Conservation (phyloP, 2,113 vertebrate genomes). For the Spea multiplicata region DNA sequence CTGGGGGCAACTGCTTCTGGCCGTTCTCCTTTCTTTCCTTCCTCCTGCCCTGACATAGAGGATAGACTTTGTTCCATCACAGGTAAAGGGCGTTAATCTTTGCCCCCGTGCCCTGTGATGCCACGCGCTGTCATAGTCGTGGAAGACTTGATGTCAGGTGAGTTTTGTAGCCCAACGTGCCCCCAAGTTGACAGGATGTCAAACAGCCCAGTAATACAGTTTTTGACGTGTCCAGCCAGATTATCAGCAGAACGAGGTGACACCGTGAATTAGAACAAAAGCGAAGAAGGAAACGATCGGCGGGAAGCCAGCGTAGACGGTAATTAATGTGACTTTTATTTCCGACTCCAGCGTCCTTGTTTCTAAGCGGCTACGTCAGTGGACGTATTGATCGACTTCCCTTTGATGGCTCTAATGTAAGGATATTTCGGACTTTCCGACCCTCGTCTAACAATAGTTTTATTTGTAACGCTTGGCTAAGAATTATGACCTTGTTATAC, state of each 20-base stretch:
- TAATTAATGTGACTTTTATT: slow-evolving; percentile 43
- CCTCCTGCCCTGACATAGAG: too few relatives aligned
- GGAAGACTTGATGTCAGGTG: too few relatives aligned
- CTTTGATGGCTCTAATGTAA: slow-evolving; percentile 31
- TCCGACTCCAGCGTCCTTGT: slow-evolving; percentile 12
- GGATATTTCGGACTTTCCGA: slow-evolving; percentile 16
- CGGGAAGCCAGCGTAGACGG: slow-evolving; percentile 27
- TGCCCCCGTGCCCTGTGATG: too few relatives aligned
- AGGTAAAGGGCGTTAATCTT: too few relatives aligned
- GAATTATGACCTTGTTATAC: slow-evolving; percentile 44
- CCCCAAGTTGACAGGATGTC: too few relatives aligned
- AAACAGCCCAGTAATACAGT: too few relatives aligned
- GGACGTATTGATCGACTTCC: slow-evolving; percentile 27
- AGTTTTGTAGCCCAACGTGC: too few relatives aligned
- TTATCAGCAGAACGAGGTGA: too few relatives aligned
- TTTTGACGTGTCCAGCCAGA: background rate
- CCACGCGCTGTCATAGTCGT: too few relatives aligned
- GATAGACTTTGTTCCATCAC: too few relatives aligned
- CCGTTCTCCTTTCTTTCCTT: too few relatives aligned
- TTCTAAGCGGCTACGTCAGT: slow-evolving; percentile 3
- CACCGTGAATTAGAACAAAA: slow-evolving; percentile 5
- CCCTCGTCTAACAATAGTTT: slow-evolving; percentile 21
- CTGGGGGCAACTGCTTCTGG: too few relatives aligned
- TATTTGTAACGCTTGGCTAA: slow-evolving; percentile 7
- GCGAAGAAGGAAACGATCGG: background rate